Percentiles rank a stretch among this genome's conserved stretches.
These are phyloP conservation scores for Nemotelus nigrinus DNA, from an alignment of 2,888 invertebrate genomes.

Conservation along the genomic window DNA sequence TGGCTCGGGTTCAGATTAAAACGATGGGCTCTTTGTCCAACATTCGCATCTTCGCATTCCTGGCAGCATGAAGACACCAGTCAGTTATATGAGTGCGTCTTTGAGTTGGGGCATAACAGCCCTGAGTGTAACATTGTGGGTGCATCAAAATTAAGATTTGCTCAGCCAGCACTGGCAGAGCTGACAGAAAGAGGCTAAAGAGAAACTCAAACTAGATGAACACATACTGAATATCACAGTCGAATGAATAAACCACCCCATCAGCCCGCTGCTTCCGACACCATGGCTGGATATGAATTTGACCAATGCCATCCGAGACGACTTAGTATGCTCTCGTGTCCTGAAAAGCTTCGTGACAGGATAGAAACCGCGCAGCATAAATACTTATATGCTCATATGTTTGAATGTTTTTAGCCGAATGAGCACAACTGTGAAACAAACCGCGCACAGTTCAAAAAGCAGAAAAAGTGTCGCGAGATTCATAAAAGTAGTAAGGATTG, in stretches of 20 bases:
- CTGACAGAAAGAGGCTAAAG: slow-evolving; percentile 16
- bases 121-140: not conserved
- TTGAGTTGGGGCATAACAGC: no score
- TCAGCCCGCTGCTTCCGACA: slow-evolving; percentile 10
- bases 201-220: slow-evolving; percentile 30
- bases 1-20: no score
- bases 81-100: no score
- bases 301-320: slow-evolving; percentile 39
- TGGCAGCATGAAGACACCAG: no score
- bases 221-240: slow-evolving; percentile 38
- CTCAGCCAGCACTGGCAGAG: slow-evolving; percentile 11
- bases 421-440: not conserved
- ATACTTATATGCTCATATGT: no score
- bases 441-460: slow-evolving; percentile 21
- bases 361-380: not conserved
- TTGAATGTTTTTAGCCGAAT: not conserved
- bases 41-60: no score
- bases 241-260: slow-evolving; percentile 25
- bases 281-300: slow-evolving; percentile 36
- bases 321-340: not conserved
- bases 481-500: not conserved
- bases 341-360: not conserved
- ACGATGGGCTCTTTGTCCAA: no score
- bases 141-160: slow-evolving; percentile 27
- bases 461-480: slow-evolving; percentile 25